Conservation (phyloP, 2,888 invertebrate species). For the Ferrisia virgata region DNA sequence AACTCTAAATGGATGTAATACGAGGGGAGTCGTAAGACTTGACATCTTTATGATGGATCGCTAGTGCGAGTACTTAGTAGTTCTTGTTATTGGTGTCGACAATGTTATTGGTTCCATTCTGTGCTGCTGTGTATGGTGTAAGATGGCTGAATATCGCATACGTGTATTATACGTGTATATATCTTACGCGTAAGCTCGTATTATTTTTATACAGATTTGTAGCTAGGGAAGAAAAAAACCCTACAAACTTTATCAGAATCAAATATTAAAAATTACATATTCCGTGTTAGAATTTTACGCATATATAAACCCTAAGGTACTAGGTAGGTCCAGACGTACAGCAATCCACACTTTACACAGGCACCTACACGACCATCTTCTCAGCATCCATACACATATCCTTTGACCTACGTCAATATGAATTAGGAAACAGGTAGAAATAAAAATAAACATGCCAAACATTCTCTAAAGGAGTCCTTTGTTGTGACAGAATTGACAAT, state of each 20-base stretch:
- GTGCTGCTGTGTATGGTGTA: too few species aligned
- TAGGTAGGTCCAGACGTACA: too few species aligned
- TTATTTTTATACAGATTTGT: slow-evolving; percentile 18
- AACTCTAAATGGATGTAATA: slow-evolving; percentile 41
- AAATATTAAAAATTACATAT: not conserved
- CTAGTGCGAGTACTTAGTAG: slow-evolving; percentile 39
- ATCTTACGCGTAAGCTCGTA: too few species aligned
- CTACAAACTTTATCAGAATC: not conserved
- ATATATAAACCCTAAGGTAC: too few species aligned
- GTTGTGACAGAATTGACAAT: slow-evolving; percentile 23
- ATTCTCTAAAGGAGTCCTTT: not conserved
- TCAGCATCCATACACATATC: not conserved
- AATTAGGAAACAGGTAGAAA: slow-evolving; percentile 2
- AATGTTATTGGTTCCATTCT: slow-evolving; percentile 38
- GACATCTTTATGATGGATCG: slow-evolving; percentile 43
- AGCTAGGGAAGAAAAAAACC: not conserved
- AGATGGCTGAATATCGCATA: slow-evolving; percentile 20
- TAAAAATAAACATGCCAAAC: slow-evolving; percentile 11
- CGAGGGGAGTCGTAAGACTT: slow-evolving; percentile 18
- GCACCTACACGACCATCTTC: too few species aligned
- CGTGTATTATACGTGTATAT: too few species aligned
- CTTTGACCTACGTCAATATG: slow-evolving; percentile 27
- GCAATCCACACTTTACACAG: not conserved
- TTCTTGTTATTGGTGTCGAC: slow-evolving; percentile 42
- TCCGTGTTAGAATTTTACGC: not conserved